Conservation (phyloP, 2,797 vertebrate genomes). For the Heliangelus exortis region DNA sequence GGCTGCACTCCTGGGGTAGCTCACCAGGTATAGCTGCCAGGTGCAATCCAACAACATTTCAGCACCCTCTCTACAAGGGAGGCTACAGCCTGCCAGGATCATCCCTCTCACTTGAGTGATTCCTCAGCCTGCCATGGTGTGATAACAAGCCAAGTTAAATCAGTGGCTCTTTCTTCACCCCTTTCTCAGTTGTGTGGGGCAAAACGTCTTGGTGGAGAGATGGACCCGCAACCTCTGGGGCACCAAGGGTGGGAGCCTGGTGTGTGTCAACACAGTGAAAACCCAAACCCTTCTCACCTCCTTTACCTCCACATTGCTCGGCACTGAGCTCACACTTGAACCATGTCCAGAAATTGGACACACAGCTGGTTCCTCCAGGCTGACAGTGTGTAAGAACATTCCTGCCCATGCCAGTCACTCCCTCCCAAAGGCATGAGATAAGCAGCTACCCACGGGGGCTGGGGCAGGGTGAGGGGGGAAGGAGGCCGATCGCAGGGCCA, state of each 20-base stretch:
- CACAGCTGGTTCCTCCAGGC: conserved; percentile 76
- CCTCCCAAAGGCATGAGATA: conserved; percentile 63
- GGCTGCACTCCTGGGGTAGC: neutral
- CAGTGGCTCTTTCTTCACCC: neutral
- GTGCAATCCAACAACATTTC: rapidly evolving
- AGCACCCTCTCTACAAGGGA: neutral
- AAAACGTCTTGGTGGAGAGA: neutral
- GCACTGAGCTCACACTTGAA: conserved; percentile 75
- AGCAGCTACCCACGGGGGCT: conserved; percentile 44
- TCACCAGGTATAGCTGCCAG: rapidly evolving
- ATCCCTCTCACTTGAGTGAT: rapidly evolving
- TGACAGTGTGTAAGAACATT: conserved; percentile 70
- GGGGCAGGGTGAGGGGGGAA: neutral
- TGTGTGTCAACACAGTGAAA: neutral
- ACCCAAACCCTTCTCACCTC: conserved; percentile 58
- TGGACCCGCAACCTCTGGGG: neutral
- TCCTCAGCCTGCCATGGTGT: rapidly evolving
- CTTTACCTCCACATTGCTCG: conserved; percentile 72
- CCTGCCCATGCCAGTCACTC: conserved; percentile 73
- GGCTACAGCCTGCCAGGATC: neutral
- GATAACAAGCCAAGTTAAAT: neutral
- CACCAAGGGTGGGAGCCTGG: neutral
- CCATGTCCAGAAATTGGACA: conserved; percentile 76
- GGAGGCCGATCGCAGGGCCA: rapidly evolving
- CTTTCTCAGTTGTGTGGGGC: neutral